Evolutionary conservation across 2,888 invertebrate genomes (phyloP).

Genomic region (Ectemnius continuus): DNA sequence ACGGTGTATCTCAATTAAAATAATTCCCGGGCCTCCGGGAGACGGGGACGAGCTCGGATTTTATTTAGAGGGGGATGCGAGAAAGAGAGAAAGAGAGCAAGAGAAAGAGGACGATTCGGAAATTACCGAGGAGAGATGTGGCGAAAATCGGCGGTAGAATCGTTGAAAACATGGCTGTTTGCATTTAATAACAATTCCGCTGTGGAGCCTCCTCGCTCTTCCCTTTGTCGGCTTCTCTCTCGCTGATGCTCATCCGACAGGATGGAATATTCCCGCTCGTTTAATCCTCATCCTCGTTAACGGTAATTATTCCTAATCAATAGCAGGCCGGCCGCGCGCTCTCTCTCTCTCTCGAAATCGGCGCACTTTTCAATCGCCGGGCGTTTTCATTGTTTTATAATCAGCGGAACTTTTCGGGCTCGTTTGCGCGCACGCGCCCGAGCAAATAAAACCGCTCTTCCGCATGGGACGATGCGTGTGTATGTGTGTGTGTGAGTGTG

Average conservation of each 20-base stretch:
- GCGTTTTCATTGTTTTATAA: no score
- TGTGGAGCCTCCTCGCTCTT: no score
- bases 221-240: slow-evolving; percentile 22
- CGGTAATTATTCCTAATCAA: slow-evolving; percentile 38
- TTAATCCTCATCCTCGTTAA: slow-evolving; percentile 33
- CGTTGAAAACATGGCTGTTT: slow-evolving; percentile 42
- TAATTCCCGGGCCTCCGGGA: slow-evolving; percentile 21
- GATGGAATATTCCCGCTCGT: slow-evolving; percentile 30
- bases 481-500: no score
- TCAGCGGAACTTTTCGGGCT: no score
- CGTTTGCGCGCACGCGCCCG: no score
- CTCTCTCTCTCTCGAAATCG: no score
- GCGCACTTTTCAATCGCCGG: no score
- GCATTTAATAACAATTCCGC: slow-evolving; percentile 35
- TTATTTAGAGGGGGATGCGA: slow-evolving; percentile 23
- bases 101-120: slow-evolving; percentile 22
- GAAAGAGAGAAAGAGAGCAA: no score
- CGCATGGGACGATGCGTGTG: no score
- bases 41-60: slow-evolving; percentile 33
- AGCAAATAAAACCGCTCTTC: no score
- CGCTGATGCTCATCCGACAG: no score
- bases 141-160: slow-evolving; percentile 18
- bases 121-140: slow-evolving; percentile 17
- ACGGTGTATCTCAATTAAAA: slow-evolving; percentile 25
- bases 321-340: no score